Conservation (phyloP, 2,888 invertebrate genomes). For the Eurytoma adleriae region DNA sequence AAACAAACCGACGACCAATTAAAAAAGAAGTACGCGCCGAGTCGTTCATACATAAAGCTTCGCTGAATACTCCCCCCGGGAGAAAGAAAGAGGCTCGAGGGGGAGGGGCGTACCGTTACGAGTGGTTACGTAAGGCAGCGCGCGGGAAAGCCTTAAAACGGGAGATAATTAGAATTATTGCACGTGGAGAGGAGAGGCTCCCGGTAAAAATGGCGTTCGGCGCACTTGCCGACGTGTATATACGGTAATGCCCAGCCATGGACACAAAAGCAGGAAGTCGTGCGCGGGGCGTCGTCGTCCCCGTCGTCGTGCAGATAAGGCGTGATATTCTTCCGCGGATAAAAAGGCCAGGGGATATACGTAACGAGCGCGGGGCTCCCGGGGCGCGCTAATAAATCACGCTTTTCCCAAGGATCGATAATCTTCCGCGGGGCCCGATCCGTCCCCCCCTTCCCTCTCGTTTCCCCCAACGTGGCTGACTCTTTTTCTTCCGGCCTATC, state of each 20-base stretch:
- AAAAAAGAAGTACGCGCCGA: not conserved
- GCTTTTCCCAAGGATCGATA: slow-evolving; percentile 66
- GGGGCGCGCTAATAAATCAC: slow-evolving; percentile 70
- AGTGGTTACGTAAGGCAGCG: not conserved
- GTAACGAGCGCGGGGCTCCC: slow-evolving; percentile 64
- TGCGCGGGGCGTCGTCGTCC: slow-evolving; percentile 44
- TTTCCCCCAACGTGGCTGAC: no score
- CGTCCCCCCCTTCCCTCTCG: slow-evolving; percentile 23
- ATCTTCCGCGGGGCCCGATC: slow-evolving; percentile 61
- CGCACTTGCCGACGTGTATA: slow-evolving; percentile 30
- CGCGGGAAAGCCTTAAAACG: slow-evolving; percentile 1
- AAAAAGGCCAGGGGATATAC: slow-evolving; percentile 62
- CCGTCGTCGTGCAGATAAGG: slow-evolving; percentile 48
- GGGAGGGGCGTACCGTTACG: no score
- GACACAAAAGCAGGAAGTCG: slow-evolving; percentile 58
- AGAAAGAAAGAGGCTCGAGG: no score
- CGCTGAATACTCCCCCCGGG: no score
- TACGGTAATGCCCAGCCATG: slow-evolving; percentile 22
- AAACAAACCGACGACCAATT: not conserved
- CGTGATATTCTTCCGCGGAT: slow-evolving; percentile 65
- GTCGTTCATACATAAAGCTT: not conserved
- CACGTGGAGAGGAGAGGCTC: slow-evolving; percentile 20
- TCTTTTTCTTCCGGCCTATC: slow-evolving; percentile 16
- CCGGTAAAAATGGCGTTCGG: not conserved
- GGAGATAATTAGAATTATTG: slow-evolving; percentile 54